Conservation (phyloP, 2,113 vertebrate species). For the Callipepla squamata region DNA sequence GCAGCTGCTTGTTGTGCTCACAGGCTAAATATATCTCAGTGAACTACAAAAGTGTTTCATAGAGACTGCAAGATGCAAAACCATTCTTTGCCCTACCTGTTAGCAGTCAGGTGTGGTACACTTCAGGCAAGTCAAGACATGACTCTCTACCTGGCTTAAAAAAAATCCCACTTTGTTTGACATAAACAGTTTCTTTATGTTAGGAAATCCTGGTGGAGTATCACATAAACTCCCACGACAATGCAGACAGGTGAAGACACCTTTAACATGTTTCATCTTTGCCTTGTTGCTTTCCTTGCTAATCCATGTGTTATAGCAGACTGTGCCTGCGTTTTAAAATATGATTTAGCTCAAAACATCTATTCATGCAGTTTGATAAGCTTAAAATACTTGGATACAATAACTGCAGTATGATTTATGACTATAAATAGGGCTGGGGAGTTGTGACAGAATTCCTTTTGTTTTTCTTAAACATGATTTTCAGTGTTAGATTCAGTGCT, state of each 20-base stretch:
- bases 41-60: neutral
- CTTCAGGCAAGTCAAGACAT: conserved; percentile 50
- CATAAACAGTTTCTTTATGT: conserved; percentile 53
- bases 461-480: neutral
- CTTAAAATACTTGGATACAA: neutral
- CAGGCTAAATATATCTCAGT: neutral
- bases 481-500: neutral
- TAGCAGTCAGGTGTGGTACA: conserved; percentile 39
- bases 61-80: neutral
- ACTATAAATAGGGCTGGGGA: neutral
- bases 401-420: neutral
- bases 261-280: conserved; percentile 23
- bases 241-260: conserved; percentile 47
- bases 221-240: conserved; percentile 57
- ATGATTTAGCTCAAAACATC: neutral
- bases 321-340: neutral
- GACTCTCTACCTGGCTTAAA: conserved; percentile 17
- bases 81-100: neutral
- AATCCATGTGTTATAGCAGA: neutral
- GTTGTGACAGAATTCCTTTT: neutral
- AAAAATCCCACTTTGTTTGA: conserved; percentile 46
- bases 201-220: conserved; percentile 71
- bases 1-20: fast-evolving
- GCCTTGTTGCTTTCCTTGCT: neutral
- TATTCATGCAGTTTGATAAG: neutral